Conservation (phyloP, 1,140 invertebrate species). For the Pseudomyrmex sp. region DNA sequence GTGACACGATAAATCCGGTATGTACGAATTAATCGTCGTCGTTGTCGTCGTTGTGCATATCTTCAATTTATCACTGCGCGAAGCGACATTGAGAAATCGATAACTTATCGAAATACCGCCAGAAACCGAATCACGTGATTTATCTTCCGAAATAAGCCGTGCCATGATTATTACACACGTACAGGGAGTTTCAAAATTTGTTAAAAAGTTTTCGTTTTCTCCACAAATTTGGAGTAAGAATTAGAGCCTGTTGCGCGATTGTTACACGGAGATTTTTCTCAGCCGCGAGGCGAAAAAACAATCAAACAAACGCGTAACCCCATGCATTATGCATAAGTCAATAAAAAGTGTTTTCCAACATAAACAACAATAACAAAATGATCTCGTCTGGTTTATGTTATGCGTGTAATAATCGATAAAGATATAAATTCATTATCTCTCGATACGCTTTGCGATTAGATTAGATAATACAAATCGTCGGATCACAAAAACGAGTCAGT, state of each 20-base stretch:
- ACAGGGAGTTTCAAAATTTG: background rate
- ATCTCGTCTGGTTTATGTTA: background rate
- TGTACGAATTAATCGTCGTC: too few relatives aligned
- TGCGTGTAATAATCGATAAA: background rate
- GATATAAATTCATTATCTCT: background rate
- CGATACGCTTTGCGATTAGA: slow-evolving; percentile 19
- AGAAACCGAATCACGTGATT: background rate
- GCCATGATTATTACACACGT: background rate
- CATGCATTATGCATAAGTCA: background rate
- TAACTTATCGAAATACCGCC: slow-evolving; percentile 24
- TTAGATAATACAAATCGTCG: slow-evolving; percentile 10
- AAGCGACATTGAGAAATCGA: slow-evolving; percentile 37
- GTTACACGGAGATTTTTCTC: too few relatives aligned
- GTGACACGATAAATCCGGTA: slow-evolving; percentile 13
- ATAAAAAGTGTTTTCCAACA: background rate
- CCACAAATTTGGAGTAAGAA: background rate
- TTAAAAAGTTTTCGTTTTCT: background rate
- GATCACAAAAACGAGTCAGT: background rate
- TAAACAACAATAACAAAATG: background rate
- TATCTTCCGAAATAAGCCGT: background rate
- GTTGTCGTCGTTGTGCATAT: background rate
- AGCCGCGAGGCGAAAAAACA: too few relatives aligned
- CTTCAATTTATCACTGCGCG: slow-evolving; percentile 13
- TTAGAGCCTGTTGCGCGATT: background rate
- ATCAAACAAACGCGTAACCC: too few relatives aligned